Evolutionary conservation across 2,888 invertebrate genomes (phyloP).

Genomic region (Diadegma fenestrale): DNA sequence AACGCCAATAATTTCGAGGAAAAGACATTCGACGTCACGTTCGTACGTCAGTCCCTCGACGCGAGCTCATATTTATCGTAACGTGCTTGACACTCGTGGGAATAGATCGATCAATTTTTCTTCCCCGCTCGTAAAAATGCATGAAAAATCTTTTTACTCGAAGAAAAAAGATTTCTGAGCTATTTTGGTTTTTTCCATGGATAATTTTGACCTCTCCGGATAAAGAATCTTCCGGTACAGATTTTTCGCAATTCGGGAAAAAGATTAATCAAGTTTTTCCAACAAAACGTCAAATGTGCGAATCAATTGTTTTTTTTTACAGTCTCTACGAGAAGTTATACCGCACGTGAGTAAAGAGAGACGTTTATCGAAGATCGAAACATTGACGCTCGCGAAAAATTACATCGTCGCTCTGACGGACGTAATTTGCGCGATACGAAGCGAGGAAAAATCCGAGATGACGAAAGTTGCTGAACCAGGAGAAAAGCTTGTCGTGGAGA

Average conservation of each 20-base stretch:
- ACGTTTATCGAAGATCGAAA: constrained; percentile 95
- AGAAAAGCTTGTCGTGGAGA: constrained; percentile 57
- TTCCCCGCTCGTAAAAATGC: not conserved
- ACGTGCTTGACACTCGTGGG: not conserved
- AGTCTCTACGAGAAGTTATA: constrained; percentile 93
- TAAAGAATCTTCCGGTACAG: not conserved
- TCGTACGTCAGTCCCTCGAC: not conserved
- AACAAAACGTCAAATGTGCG: not conserved
- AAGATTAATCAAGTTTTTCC: not conserved
- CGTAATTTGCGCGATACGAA: constrained; percentile 93
- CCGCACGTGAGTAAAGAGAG: constrained; percentile 94
- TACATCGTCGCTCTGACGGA: constrained; percentile 96
- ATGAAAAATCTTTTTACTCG: not conserved
- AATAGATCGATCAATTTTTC: not conserved
- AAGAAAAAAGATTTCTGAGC: no score
- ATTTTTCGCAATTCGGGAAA: not conserved
- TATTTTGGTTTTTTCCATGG: not conserved
- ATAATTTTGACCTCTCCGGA: not conserved
- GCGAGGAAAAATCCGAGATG: constrained; percentile 75
- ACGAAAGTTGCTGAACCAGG: constrained; percentile 56
- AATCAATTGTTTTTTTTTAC: constrained; percentile 76
- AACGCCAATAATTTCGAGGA: not conserved
- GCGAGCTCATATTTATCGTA: not conserved
- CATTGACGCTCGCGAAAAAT: constrained; percentile 94
- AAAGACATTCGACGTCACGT: not conserved